phyloP scores from a whole-genome alignment of 2,797 vertebrate species.

The Enteromius mattozi region DNA sequence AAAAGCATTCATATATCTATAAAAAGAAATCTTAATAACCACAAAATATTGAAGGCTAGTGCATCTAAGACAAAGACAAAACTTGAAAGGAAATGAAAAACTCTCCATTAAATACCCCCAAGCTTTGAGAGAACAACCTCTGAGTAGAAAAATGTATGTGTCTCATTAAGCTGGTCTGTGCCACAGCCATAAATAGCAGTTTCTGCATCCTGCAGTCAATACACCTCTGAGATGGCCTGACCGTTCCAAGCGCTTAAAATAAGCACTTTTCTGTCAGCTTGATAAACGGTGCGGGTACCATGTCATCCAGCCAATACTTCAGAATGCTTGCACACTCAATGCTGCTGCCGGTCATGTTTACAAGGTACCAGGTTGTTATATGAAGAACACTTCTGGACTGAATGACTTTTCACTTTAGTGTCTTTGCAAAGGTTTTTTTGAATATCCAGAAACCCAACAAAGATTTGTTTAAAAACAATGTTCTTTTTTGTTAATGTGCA shows the following conservation, averaged over 20 bases:
- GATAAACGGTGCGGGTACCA: background rate
- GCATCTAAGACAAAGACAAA: background rate
- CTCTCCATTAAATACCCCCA: background rate
- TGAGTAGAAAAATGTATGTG: background rate
- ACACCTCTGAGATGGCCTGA: background rate
- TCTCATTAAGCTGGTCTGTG: background rate
- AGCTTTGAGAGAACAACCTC: background rate
- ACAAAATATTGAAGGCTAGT: background rate
- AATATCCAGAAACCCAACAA: background rate
- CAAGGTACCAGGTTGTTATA: background rate
- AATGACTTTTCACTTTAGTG: background rate
- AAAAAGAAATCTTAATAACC: background rate
- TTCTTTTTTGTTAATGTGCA: background rate
- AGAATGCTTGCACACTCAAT: background rate
- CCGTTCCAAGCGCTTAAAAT: constrained; percentile 13
- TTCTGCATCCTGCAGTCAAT: constrained; percentile 33
- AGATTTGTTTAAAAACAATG: background rate
- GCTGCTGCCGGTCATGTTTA: background rate
- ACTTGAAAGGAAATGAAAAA: background rate
- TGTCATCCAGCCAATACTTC: constrained; percentile 1
- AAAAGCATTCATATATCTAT: background rate
- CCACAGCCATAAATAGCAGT: constrained; percentile 35
- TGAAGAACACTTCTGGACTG: background rate
- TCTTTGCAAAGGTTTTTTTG: background rate
- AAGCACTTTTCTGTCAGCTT: constrained; percentile 12